Percentiles rank a stretch among this genome's conserved stretches.
Evolutionary conservation across 30 jellyfish, hydroid and myxozoan genomes (phyloP).

Genomic region (Hydractinia symbiolongicarpus): DNA sequence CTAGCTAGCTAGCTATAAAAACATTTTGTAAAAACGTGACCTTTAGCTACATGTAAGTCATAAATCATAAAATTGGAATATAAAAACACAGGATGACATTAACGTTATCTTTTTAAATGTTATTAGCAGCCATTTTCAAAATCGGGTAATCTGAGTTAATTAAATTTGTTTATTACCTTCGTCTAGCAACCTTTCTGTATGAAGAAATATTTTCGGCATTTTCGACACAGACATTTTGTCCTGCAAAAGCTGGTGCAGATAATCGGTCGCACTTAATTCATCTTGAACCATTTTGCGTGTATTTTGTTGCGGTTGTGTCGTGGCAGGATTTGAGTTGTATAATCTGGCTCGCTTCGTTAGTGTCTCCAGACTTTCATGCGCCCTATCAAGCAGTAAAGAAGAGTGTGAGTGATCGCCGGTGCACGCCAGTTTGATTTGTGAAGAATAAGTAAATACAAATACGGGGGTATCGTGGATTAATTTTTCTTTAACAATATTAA

Average conservation of each 20-base stretch:
- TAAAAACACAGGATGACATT: too few relatives aligned
- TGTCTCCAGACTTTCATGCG: slow-evolving; percentile 13
- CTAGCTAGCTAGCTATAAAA: too few relatives aligned
- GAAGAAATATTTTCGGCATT: slow-evolving; percentile 96
- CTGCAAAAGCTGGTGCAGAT: slow-evolving; percentile 84
- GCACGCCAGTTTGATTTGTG: slow-evolving; percentile 27
- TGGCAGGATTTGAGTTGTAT: slow-evolving; percentile 14
- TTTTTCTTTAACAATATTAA: neutral
- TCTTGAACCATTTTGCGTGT: slow-evolving; percentile 74
- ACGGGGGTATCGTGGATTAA: slow-evolving; percentile 1
- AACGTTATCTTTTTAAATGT: too few relatives aligned
- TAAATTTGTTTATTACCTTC: slow-evolving; percentile 60
- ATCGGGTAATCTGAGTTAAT: neutral
- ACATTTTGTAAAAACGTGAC: too few relatives aligned
- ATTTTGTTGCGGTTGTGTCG: neutral
- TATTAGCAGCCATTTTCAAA: neutral
- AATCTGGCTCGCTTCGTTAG: slow-evolving; percentile 11
- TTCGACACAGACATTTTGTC: slow-evolving; percentile 91
- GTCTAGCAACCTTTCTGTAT: slow-evolving; percentile 93
- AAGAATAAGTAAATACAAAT: neutral
- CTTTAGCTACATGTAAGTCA: too few relatives aligned
- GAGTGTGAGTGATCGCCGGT: slow-evolving; percentile 10
- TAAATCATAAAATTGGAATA: too few relatives aligned
- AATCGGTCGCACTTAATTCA: slow-evolving; percentile 95
- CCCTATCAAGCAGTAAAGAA: slow-evolving; percentile 24